phyloP scores from a whole-genome alignment of 2,113 vertebrate species.

The Aythya baeri region DNA sequence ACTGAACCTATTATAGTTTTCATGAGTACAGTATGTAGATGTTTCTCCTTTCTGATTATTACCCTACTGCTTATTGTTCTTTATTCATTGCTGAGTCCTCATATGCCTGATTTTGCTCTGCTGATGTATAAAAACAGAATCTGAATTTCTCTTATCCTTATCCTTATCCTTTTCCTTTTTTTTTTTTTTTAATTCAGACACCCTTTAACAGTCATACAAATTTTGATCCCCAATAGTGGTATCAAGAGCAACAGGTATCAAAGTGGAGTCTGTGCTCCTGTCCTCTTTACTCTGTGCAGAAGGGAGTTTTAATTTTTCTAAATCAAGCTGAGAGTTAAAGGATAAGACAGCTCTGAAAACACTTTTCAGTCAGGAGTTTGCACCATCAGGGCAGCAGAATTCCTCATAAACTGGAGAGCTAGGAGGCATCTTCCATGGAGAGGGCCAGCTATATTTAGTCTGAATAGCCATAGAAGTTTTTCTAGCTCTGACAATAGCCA shows the following conservation, averaged over 20 bases:
- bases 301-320: not conserved
- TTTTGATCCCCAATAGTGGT: not conserved
- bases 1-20: not conserved
- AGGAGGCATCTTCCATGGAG: not conserved
- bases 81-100: not conserved
- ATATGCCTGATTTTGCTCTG: not conserved
- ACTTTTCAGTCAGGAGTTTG: not conserved
- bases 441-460: not conserved
- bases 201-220: not conserved
- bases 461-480: not conserved
- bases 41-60: not conserved
- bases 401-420: not conserved
- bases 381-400: not conserved
- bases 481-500: not conserved
- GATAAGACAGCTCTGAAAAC: not conserved
- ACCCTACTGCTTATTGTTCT: not conserved
- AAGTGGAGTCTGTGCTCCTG: not conserved
- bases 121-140: not conserved
- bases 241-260: not conserved
- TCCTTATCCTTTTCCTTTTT: not conserved
- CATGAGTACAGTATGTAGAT: not conserved
- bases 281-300: not conserved
- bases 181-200: not conserved
- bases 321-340: not conserved
- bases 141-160: not conserved